These are phyloP conservation scores for Acrocephalus scirpaceus DNA, from an alignment of 2,797 vertebrate species.

Conservation along the genomic window DNA sequence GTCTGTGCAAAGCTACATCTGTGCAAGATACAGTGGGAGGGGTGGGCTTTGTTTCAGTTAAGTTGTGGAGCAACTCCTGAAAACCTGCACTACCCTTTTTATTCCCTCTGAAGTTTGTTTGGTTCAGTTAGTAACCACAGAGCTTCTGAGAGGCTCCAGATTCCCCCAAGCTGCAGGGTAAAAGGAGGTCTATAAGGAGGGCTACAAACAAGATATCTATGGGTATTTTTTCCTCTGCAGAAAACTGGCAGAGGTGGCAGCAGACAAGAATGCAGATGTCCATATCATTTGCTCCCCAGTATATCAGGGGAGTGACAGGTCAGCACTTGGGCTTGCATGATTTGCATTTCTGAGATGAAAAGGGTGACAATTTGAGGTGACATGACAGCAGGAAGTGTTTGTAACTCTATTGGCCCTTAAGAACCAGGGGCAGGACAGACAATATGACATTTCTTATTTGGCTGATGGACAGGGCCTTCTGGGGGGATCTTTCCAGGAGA, in stretches of 20 bases:
- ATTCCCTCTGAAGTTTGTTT: conserved; percentile 7
- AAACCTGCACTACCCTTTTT: neutral
- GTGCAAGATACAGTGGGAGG: neutral
- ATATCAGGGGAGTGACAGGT: conserved; percentile 47
- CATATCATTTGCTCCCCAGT: conserved; percentile 33
- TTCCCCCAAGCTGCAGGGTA: neutral
- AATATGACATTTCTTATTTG: neutral
- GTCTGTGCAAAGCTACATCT: neutral
- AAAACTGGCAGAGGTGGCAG: neutral
- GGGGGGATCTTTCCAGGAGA: neutral
- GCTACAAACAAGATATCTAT: conserved; percentile 14
- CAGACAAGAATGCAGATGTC: conserved; percentile 54
- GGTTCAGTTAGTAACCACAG: neutral
- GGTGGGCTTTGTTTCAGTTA: neutral
- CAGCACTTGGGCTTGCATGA: conserved; percentile 5
- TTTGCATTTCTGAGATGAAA: conserved; percentile 50
- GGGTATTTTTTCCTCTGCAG: neutral
- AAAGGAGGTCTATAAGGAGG: neutral
- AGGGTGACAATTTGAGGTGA: conserved; percentile 38
- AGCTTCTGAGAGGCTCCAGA: neutral
- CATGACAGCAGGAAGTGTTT: conserved; percentile 22
- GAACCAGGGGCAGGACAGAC: neutral
- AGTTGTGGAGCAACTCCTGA: neutral
- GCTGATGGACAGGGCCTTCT: accelerated
- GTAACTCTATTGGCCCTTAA: neutral